Conservation (phyloP, 1,140 invertebrate genomes). For the Leptopilina clavipes region DNA sequence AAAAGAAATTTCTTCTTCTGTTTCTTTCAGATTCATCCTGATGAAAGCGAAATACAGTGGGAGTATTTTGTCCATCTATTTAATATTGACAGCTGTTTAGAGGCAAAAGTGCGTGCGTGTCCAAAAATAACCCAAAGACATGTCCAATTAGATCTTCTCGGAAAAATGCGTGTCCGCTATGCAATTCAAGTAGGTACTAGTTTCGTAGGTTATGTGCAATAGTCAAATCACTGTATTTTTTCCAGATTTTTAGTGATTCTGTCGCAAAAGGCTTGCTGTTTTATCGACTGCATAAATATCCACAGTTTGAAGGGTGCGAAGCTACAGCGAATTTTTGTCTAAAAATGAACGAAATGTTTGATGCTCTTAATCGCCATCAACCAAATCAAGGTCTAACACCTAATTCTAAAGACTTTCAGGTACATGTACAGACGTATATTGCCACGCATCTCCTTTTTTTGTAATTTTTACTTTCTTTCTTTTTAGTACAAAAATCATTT, state of each 20-base stretch:
- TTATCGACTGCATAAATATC: conserved; percentile 40
- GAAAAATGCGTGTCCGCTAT: conserved; percentile 48
- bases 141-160: conserved; percentile 42
- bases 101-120: conserved; percentile 40
- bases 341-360: conserved; percentile 48
- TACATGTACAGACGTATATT: too few species aligned
- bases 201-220: conserved; percentile 6
- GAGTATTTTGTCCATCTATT: conserved; percentile 40
- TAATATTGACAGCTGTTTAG: conserved; percentile 29
- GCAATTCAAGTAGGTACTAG: conserved; percentile 45
- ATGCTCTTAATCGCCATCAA: conserved; percentile 50
- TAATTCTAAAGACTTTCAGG: conserved; percentile 44
- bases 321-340: conserved; percentile 45
- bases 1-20: neutral
- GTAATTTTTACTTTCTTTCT: too few species aligned
- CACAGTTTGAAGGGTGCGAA: conserved; percentile 46
- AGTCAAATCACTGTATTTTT: neutral
- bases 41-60: conserved; percentile 15
- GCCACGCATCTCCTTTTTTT: too few species aligned
- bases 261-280: conserved; percentile 48
- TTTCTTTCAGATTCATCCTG: conserved; percentile 24
- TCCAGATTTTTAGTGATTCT: conserved; percentile 50
- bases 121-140: conserved; percentile 51
- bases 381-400: conserved; percentile 48
- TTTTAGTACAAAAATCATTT: too few species aligned